Conservation (phyloP, 2,113 vertebrate genomes). For the Seriola rivoliana region DNA sequence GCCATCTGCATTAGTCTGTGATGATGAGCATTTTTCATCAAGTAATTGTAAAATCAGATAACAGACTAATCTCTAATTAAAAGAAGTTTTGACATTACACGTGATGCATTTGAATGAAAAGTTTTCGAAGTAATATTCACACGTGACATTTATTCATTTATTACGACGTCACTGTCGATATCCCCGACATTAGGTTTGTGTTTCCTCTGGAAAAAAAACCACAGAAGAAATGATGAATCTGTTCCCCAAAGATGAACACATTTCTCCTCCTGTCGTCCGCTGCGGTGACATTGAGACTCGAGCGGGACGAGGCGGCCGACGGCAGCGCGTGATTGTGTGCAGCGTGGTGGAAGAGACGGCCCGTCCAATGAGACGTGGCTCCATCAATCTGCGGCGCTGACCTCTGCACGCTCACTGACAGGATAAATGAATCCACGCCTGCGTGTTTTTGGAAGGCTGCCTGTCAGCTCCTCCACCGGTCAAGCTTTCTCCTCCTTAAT, state of each 20-base stretch:
- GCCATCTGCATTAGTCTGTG: too few relatives aligned
- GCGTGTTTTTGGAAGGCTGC: constrained; percentile 27
- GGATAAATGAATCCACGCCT: constrained; percentile 57
- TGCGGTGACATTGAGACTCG: constrained; percentile 50
- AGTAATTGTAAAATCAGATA: too few relatives aligned
- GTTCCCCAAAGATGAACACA: constrained; percentile 24
- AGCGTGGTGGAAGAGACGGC: constrained; percentile 76
- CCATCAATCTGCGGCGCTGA: constrained; percentile 75
- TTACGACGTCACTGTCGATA: constrained; percentile 4
- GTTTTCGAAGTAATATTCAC: background rate
- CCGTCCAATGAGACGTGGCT: constrained; percentile 76
- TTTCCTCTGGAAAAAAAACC: constrained; percentile 19
- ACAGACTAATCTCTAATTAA: too few relatives aligned
- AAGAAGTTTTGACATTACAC: background rate
- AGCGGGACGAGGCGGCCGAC: constrained; percentile 27
- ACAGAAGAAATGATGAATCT: constrained; percentile 53
- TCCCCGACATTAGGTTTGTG: constrained; percentile 17
- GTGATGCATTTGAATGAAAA: background rate
- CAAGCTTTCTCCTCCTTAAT: constrained; percentile 32
- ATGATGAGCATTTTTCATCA: too few relatives aligned
- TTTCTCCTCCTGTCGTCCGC: constrained; percentile 13
- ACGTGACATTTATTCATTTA: constrained; percentile 33
- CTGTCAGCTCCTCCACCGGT: constrained; percentile 26
- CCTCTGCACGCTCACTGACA: constrained; percentile 34
- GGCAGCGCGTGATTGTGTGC: constrained; percentile 63